Evolutionary conservation across 2,888 invertebrate genomes (phyloP).

Genomic region (Catotricha subobsoleta): DNA sequence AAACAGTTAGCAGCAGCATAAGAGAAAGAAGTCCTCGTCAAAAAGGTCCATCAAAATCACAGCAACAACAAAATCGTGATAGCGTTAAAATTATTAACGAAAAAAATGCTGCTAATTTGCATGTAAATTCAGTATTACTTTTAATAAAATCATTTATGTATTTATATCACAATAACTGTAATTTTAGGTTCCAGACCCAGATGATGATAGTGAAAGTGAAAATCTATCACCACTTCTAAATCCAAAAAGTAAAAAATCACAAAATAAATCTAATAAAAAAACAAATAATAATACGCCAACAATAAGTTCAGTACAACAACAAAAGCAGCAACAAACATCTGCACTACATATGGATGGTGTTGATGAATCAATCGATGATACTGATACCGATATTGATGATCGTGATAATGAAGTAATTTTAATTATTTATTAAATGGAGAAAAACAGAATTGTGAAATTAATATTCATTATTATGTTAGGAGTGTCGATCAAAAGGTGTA

Average conservation of each 20-base stretch:
- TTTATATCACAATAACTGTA: too few species aligned
- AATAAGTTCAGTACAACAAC: background rate
- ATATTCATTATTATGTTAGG: background rate
- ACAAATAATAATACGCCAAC: background rate
- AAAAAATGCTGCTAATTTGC: constrained; percentile 20
- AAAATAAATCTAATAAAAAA: constrained; percentile 1
- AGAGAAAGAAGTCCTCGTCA: constrained; percentile 18
- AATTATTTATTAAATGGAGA: background rate
- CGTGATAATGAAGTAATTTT: constrained; percentile 10
- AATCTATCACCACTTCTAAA: constrained; percentile 55
- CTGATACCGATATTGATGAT: constrained; percentile 33
- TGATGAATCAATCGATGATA: constrained; percentile 43
- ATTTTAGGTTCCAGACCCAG: constrained; percentile 29
- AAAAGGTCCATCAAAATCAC: constrained; percentile 10
- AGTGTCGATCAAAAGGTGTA: background rate
- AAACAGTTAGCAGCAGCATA: constrained; percentile 18
- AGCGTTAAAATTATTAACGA: constrained; percentile 43
- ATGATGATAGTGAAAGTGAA: constrained; percentile 69
- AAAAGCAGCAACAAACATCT: background rate
- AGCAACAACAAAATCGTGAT: constrained; percentile 30
- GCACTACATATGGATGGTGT: constrained; percentile 30
- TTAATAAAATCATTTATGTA: too few species aligned
- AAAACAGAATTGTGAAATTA: background rate
- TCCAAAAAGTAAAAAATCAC: constrained; percentile 12
- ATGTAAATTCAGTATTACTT: background rate